Base-by-base conservation (phyloP, 2,888 invertebrate genomes). In the Sesia apiformis region DNA sequence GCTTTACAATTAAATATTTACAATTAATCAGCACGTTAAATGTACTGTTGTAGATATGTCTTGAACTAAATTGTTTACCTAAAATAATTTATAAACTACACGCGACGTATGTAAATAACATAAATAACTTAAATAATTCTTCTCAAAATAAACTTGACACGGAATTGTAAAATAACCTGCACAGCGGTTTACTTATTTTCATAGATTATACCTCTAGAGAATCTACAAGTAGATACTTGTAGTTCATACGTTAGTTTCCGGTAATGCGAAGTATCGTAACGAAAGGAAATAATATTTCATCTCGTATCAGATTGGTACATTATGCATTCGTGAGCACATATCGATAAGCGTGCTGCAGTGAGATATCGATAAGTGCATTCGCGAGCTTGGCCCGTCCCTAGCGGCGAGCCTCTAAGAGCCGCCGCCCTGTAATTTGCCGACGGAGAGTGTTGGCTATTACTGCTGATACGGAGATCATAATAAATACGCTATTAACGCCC, bases 361-460 rank as follows among this genome's bases (percentile, higher is more conserved):
- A 72, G 76, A 74, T 78, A 80, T 84, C 84, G 87, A 84, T 82
- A 85, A 81, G 75, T 62, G 64, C 66, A 63, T 64, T 67, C 66
- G 46, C 55, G 51, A 38, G 38, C 53, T 51, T 51, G 52, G 71
- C 60, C 56, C 77, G 67, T 73, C 72, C 74, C 81, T 81, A 79
- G 77, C 78, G 73, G 72, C 77, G 72, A 56, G 69, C 66, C 67
- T 82, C 78, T 81, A 64, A 81, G 76, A 75, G 64, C 68, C 64
- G 82, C 88, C 89, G 90, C 90, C 89, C 89, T 90, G 88, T 90
- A 90, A 90, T 90, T 90, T 90, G 88, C 84, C 77, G 80, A 72
- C 86, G 78, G 84, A 84, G 83, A 89, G 88, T 89, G 88, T 85
- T 83, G 87, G 87, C 86, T 84, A 89, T 88, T 89, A 87, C 84